Percentiles rank a stretch among this genome's conserved stretches.
These are phyloP conservation scores for Pogona vitticeps DNA, from an alignment of 2,113 vertebrate species.

Conservation along the genomic window DNA sequence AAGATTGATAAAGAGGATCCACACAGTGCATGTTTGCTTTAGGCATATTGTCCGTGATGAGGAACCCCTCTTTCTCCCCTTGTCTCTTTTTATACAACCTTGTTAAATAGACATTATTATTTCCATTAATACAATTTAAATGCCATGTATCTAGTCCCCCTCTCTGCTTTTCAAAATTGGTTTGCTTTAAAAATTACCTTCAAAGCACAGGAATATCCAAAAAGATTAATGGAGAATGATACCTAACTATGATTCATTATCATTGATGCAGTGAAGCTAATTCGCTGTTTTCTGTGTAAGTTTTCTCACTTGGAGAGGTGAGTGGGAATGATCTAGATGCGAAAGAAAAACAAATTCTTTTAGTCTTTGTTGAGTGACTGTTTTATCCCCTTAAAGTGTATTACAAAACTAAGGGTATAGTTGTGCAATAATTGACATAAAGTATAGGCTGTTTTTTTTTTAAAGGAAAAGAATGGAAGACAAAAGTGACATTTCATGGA, in stretches of 20 bases:
- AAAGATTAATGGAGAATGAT: conserved; percentile 82
- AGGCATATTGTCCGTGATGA: conserved; percentile 31
- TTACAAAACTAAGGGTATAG: conserved; percentile 63
- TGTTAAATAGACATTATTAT: conserved; percentile 64
- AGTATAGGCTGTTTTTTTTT: conserved; percentile 26
- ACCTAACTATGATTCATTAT: conserved; percentile 82
- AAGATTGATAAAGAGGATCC: conserved; percentile 71
- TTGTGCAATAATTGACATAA: conserved; percentile 62
- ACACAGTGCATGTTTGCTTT: conserved; percentile 54
- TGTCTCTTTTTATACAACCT: conserved; percentile 56
- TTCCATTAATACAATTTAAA: conserved; percentile 74
- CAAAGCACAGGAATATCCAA: conserved; percentile 66
- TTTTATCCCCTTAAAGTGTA: conserved; percentile 70
- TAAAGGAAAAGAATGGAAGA: conserved; percentile 22
- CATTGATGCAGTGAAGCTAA: conserved; percentile 76
- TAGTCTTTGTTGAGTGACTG: conserved; percentile 74
- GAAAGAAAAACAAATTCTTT: conserved; percentile 71
- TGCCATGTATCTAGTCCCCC: conserved; percentile 55
- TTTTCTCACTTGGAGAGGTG: conserved; percentile 33
- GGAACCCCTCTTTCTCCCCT: conserved; percentile 23
- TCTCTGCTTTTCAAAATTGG: neutral
- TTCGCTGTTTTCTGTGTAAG: conserved; percentile 76
- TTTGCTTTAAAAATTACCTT: conserved; percentile 69
- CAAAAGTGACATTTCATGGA: conserved; percentile 50
- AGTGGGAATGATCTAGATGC: conserved; percentile 41